Base-by-base conservation (phyloP, 35 echinoderm and acorn worm species). In the Nesometra sesokonis region DNA sequence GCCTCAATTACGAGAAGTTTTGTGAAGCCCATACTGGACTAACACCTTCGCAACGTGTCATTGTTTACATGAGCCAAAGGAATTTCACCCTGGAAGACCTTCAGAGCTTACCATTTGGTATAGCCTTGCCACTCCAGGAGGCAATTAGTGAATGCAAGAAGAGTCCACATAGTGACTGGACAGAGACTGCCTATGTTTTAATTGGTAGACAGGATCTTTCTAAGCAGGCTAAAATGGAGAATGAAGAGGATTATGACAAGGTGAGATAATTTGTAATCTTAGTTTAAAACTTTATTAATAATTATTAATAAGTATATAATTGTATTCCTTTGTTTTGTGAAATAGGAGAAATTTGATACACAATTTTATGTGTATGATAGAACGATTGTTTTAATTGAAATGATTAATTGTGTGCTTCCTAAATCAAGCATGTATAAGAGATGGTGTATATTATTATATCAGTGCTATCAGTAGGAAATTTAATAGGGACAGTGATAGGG, bases 181-280 rank as follows among this genome's bases (percentile, higher is more conserved):
- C 96, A 9, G 88, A 99, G 85, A 86, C 84, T 3, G 96, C 96
- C 15, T 99, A 97, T 39, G 80, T 81, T 27, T 86, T 99, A 21
- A 86, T 99, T 17, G 88, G 90, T 17, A 87, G 96, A 34, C 90
- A 99, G 52, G 96, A 99, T 88, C 83, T 99, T 0, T 91, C 93
- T 0, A 87, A 43, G 17, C 92, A 99, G 80, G 87, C 85, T 17
- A 86, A 89, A 57, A 85, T 90, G 85, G 84, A 88, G 33, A 79
- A 33, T 36, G 31, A 85, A 84, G 29, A 86, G 29, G 35, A 85
- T 39, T 40, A 19, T 89, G 23, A 27, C 2, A 67, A 17, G 52
- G 52, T 67, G n/a, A n/a, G n/a, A n/a, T n/a, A n/a, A n/a, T 19
- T 67, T 9, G 52, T 67, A 17, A 7, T 4, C 5, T 43, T 43